phyloP scores from a whole-genome alignment of 53 echinoderm and acorn worm species.

The Holothuria leucospilota region DNA sequence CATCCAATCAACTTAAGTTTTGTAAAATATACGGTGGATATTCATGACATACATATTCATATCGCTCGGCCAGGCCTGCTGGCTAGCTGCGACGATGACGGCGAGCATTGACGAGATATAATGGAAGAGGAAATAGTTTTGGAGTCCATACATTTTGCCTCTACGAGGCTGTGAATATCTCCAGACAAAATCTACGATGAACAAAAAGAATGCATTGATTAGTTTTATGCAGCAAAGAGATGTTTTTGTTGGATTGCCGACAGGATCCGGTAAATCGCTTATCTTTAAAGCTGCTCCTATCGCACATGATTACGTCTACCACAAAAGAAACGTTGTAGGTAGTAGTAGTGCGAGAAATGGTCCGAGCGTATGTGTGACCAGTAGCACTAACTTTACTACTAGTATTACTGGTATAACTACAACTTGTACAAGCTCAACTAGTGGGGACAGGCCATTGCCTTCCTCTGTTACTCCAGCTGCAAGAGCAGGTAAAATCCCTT shows the following conservation, averaged over 20 bases:
- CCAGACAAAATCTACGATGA: background rate
- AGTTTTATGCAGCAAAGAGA: background rate
- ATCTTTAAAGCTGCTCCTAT: background rate
- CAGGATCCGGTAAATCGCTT: slow-evolving; percentile 5
- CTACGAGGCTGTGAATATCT: background rate
- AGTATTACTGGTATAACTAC: background rate
- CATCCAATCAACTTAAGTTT: too few relatives aligned
- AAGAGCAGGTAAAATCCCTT: background rate
- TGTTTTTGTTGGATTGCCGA: too few relatives aligned
- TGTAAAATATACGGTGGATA: background rate
- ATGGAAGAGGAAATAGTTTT: background rate
- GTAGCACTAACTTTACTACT: too few relatives aligned
- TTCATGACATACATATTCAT: too few relatives aligned
- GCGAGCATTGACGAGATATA: too few relatives aligned
- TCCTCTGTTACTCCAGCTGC: background rate
- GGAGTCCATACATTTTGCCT: background rate
- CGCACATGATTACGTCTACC: background rate
- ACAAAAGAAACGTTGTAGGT: too few relatives aligned
- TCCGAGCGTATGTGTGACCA: too few relatives aligned
- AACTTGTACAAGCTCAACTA: background rate
- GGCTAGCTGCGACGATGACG: too few relatives aligned
- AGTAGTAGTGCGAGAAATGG: too few relatives aligned
- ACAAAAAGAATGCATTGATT: background rate
- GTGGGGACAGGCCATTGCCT: background rate
- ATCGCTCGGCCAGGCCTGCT: too few relatives aligned